Evolutionary conservation across 2,888 invertebrate species (phyloP), one percentile per base, ranked within the genome.

Genomic region (Branchellion lobata): DNA sequence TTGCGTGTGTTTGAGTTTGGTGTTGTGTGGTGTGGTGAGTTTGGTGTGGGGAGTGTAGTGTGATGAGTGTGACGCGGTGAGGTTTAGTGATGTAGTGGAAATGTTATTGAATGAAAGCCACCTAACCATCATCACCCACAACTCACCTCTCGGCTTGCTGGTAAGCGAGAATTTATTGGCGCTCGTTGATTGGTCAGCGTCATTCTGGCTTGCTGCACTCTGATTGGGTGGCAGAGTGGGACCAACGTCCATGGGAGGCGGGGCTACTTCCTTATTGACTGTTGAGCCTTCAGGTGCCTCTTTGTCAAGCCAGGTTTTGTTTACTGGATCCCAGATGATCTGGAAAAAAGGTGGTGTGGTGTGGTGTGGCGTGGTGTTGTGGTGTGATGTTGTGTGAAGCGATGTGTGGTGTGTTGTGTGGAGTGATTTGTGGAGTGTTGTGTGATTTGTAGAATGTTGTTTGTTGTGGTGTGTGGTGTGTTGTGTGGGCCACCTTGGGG

Each of bases 251-350:
- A 85, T 86, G n/a, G 83, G 83, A 1, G 86, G 82, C 3, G 83
- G 82, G 1, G 86, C 75, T 36, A 86, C 85, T 5, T 85, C 85
- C 3, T 84, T 83, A 8, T 83, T 78, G 2, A 80, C 78, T 0
- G 80, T 82, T 8, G 84, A 91, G 33, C 90, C 91, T 5, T 90
- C 91, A 82, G 91, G 92, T 36, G 91, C 92, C 86, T 93, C 93
- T 68, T 91, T 91, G 89, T 96, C 93, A 75, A 91, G 90, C 96
- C 96, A 96, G 83, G 91, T 91, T 86, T 95, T 93, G 85, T 90
- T 91, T n/a, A 91, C 91, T 80, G 92, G 90, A 89, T 96, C 95
- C 95, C 95, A 96, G 78, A 96, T 93, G 90, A 96, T 96, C 94
- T 94, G 87, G 1, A n/a, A n/a, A n/a, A n/a, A n/a, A n/a, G n/a